These are phyloP conservation scores for Cryptomyrus ogoouensis DNA, from an alignment of 2,113 vertebrate genomes.

Conservation along the genomic window DNA sequence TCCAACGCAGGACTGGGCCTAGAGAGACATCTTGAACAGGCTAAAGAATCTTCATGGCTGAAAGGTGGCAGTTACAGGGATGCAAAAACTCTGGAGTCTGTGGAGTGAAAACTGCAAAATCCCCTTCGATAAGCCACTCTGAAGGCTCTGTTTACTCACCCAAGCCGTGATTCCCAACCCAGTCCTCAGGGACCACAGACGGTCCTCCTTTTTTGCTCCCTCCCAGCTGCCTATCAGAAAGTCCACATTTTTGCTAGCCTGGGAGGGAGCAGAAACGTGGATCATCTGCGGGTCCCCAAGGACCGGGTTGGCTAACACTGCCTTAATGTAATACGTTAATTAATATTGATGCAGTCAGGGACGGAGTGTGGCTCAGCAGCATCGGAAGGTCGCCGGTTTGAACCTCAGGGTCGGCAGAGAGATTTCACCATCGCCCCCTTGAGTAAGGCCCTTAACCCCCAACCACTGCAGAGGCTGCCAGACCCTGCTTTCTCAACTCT, in stretches of 20 bases:
- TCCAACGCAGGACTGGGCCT: neutral
- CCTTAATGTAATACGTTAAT: neutral
- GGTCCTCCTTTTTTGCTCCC: neutral
- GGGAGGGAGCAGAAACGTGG: neutral
- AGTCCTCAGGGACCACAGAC: neutral
- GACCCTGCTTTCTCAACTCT: neutral
- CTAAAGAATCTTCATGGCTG: neutral
- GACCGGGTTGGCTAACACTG: neutral
- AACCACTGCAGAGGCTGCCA: neutral
- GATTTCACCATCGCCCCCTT: neutral
- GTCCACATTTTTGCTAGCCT: neutral
- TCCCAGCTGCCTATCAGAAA: neutral
- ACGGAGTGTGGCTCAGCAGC: neutral
- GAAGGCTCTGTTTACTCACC: neutral
- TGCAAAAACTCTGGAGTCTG: neutral
- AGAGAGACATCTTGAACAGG: neutral
- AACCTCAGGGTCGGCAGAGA: neutral
- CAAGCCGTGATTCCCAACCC: neutral
- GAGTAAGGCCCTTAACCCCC: neutral
- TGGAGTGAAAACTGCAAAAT: neutral
- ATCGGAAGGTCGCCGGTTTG: neutral
- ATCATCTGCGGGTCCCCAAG: neutral
- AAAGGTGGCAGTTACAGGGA: neutral
- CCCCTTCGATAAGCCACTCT: neutral
- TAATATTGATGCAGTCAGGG: neutral